Conservation (phyloP, 2,113 vertebrate genomes). For the Nestor notabilis region DNA sequence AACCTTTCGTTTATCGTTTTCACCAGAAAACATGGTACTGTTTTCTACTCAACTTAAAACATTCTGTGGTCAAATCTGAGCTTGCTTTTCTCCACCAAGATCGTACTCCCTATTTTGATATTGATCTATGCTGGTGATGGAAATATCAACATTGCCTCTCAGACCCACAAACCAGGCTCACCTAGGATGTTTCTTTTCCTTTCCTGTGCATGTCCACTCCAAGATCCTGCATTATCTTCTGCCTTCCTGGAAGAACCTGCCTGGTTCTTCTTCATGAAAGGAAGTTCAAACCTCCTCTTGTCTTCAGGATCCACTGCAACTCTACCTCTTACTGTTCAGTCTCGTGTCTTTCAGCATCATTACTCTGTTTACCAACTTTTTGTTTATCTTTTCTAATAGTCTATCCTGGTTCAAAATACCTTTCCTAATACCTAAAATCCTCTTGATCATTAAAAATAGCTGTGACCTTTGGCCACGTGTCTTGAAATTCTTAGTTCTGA, state of each 20-base stretch:
- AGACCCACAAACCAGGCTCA: background rate
- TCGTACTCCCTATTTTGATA: background rate
- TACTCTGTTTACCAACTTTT: background rate
- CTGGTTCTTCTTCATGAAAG: background rate
- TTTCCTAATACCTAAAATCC: background rate
- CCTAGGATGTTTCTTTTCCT: background rate
- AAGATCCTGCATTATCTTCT: background rate
- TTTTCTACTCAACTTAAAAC: background rate
- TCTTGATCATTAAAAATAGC: background rate
- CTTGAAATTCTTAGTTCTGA: background rate
- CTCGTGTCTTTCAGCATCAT: background rate
- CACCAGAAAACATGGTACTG: background rate
- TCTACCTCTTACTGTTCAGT: background rate
- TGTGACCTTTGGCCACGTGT: background rate
- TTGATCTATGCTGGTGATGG: background rate
- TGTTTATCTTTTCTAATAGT: background rate
- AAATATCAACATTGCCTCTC: accelerated
- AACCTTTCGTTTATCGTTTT: background rate
- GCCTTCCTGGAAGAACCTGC: background rate
- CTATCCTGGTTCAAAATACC: background rate
- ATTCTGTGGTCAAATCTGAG: background rate
- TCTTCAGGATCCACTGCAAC: background rate
- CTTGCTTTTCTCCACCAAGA: background rate
- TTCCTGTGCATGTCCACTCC: background rate
- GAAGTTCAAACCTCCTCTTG: background rate